Evolutionary conservation across 2,113 vertebrate species (phyloP).

Genomic region (Megaleporinus macrocephalus): DNA sequence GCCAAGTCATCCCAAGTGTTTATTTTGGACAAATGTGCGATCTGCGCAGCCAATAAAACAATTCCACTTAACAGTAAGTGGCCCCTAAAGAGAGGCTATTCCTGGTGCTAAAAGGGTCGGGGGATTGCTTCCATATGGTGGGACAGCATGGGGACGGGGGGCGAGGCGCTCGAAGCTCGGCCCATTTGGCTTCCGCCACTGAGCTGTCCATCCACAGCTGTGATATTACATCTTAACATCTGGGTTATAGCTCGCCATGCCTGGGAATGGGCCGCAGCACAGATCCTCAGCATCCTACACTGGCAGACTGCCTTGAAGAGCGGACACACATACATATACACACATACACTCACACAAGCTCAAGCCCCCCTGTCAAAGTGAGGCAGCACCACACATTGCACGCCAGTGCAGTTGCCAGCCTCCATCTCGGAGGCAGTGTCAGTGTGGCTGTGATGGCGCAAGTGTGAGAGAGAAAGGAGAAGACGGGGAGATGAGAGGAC

Average conservation of each 20-base stretch:
- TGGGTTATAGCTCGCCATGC: slow-evolving; percentile 98
- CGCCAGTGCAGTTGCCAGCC: slow-evolving; percentile 44
- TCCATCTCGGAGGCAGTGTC: slow-evolving; percentile 48
- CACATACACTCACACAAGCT: slow-evolving; percentile 16
- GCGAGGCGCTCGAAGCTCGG: slow-evolving; percentile 84
- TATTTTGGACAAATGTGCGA: slow-evolving; percentile 99
- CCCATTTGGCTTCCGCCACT: slow-evolving; percentile 88
- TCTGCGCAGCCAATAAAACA: slow-evolving; percentile 98
- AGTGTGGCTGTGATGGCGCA: slow-evolving; percentile 51
- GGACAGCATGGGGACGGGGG: slow-evolving; percentile 93
- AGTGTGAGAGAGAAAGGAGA: slow-evolving; percentile 50
- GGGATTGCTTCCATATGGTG: slow-evolving; percentile 99
- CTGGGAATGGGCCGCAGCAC: slow-evolving; percentile 96
- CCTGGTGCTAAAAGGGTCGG: slow-evolving; percentile 91
- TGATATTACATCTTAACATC: slow-evolving; percentile 96
- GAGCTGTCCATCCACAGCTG: slow-evolving; percentile 92
- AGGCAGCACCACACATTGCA: slow-evolving; percentile 51
- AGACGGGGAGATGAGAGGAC: slow-evolving; percentile 44
- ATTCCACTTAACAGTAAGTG: slow-evolving; percentile 96
- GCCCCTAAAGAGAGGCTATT: slow-evolving; percentile 97
- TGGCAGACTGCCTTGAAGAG: slow-evolving; percentile 69
- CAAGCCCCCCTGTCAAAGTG: slow-evolving; percentile 38
- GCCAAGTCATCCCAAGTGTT: slow-evolving; percentile 90
- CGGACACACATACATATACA: slow-evolving; percentile 56
- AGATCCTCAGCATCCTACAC: slow-evolving; percentile 92